Evolutionary conservation across 2,888 invertebrate genomes (phyloP).

Genomic region (Campoplex capitator): DNA sequence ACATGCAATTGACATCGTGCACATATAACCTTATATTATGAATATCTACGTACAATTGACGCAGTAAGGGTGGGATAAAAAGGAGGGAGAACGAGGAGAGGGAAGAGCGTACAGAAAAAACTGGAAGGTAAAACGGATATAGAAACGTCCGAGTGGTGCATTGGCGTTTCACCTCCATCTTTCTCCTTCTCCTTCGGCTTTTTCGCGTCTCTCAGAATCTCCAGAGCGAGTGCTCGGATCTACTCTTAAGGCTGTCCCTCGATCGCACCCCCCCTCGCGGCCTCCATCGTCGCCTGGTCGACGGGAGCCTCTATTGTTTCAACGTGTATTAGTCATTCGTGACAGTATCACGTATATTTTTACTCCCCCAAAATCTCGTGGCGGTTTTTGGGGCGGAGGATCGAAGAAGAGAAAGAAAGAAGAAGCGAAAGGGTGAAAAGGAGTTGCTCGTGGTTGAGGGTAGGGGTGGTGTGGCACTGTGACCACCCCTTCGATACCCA

Average conservation of each 20-base stretch:
- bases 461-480: background rate
- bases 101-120: slow-evolving; percentile 30
- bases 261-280: slow-evolving; percentile 9
- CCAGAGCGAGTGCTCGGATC: slow-evolving; percentile 35
- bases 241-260: slow-evolving; percentile 34
- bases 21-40: slow-evolving; percentile 68
- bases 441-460: slow-evolving; percentile 47
- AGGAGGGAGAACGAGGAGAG: slow-evolving; percentile 34
- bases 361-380: slow-evolving; percentile 57
- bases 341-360: slow-evolving; percentile 80
- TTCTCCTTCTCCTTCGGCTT: slow-evolving; percentile 69
- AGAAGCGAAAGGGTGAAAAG: slow-evolving; percentile 19
- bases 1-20: slow-evolving; percentile 44
- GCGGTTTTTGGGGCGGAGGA: slow-evolving; percentile 15
- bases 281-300: slow-evolving; percentile 70
- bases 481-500: slow-evolving; percentile 68
- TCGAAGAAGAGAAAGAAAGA: slow-evolving; percentile 17
- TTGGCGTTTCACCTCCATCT: slow-evolving; percentile 80
- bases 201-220: slow-evolving; percentile 69
- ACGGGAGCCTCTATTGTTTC: slow-evolving; percentile 84
- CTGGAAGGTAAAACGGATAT: slow-evolving; percentile 80
- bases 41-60: slow-evolving; percentile 15
- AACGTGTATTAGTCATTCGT: slow-evolving; percentile 84
- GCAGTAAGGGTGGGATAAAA: slow-evolving; percentile 23
- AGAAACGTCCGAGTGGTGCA: slow-evolving; percentile 84